Conservation (phyloP, 2,888 invertebrate species). For the Ormyrus nitidulus region DNA sequence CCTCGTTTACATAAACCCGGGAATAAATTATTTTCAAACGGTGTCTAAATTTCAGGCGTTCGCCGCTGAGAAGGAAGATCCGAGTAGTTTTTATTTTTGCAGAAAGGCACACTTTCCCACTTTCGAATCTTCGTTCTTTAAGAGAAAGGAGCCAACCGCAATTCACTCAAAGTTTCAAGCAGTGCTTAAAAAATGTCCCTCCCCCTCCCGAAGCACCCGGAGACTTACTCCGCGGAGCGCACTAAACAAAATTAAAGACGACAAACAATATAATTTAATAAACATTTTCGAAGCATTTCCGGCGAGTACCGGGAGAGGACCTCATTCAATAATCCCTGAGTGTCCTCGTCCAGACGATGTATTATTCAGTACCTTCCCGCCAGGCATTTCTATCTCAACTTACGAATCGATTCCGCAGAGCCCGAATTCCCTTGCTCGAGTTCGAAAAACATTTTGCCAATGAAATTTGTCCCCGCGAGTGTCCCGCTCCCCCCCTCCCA, state of each 20-base stretch:
- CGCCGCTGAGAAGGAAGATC: no score
- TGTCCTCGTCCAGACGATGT: slow-evolving; percentile 42
- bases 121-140: no score
- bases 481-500: background rate
- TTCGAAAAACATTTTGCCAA: slow-evolving; percentile 47
- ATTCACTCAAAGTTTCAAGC: no score
- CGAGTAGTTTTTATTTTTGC: no score
- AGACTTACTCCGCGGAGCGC: no score
- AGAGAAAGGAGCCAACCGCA: no score
- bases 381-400: slow-evolving; percentile 38
- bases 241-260: no score
- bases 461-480: slow-evolving; percentile 45
- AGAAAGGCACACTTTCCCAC: no score
- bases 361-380: slow-evolving; percentile 44
- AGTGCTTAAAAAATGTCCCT: no score
- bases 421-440: slow-evolving; percentile 54
- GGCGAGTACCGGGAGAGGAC: background rate
- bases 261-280: slow-evolving; percentile 40
- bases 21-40: slow-evolving; percentile 23
- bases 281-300: slow-evolving; percentile 15
- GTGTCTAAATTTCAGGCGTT: no score
- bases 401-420: slow-evolving; percentile 48
- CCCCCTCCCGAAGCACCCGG: no score
- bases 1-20: background rate
- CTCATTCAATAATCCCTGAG: slow-evolving; percentile 48